Evolutionary conservation across 2,113 vertebrate species (phyloP).

Genomic region (Scomber japonicus): DNA sequence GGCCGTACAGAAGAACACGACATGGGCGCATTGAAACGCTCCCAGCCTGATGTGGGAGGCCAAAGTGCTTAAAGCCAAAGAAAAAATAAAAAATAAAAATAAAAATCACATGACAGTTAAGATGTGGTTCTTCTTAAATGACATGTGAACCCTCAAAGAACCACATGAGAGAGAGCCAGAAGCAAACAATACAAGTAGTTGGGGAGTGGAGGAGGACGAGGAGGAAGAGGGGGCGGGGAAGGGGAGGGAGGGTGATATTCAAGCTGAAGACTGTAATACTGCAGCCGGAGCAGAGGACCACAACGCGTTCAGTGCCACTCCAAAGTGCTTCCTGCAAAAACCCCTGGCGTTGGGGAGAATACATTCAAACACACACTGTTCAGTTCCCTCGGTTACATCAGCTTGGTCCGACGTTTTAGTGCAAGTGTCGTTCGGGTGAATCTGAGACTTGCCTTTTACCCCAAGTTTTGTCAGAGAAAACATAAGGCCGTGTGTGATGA

Average conservation of each 20-base stretch:
- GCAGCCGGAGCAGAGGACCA: conserved; percentile 32
- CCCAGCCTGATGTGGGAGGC: background rate
- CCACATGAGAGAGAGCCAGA: background rate
- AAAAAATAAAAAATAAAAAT: conserved; percentile 11
- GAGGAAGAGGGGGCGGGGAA: too few relatives aligned
- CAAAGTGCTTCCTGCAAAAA: conserved; percentile 69
- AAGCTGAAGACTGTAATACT: conserved; percentile 47
- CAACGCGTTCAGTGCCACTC: conserved; percentile 28
- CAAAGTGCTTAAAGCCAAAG: conserved; percentile 63
- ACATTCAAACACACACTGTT: conserved; percentile 70
- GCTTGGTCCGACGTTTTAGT: background rate
- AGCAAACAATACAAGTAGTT: background rate
- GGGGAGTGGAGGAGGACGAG: too few relatives aligned
- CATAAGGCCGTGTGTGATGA: background rate
- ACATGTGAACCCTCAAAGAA: conserved; percentile 1
- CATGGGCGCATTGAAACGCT: background rate
- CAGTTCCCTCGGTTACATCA: conserved; percentile 7
- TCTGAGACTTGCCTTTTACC: background rate
- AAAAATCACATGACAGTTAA: background rate
- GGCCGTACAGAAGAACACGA: background rate
- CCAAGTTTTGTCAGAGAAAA: background rate
- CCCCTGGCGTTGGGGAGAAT: conserved; percentile 28
- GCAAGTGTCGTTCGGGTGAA: background rate
- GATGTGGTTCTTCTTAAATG: background rate
- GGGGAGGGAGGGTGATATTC: background rate